phyloP scores from a whole-genome alignment of 2,113 vertebrate species.

The Anoplopoma fimbria region DNA sequence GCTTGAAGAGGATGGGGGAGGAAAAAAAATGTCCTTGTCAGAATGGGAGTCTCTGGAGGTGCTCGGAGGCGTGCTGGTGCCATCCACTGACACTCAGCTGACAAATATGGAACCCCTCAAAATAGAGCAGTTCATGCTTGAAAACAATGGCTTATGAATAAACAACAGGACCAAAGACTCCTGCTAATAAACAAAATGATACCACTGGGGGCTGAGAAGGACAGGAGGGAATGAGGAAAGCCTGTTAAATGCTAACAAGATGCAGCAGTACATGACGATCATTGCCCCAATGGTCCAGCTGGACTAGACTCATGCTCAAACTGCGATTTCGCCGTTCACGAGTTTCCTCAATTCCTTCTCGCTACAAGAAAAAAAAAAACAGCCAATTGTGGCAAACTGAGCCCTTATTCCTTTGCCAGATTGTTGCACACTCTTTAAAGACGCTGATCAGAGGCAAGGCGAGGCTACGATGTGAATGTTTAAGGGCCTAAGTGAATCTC shows the following conservation, averaged over 20 bases:
- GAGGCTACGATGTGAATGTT: constrained; percentile 8
- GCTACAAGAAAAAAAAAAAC: neutral
- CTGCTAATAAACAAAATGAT: constrained; percentile 79
- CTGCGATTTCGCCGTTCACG: neutral
- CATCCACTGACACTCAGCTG: constrained; percentile 92
- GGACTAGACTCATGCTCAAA: constrained; percentile 26
- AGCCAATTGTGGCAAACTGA: constrained; percentile 23
- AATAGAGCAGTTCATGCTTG: constrained; percentile 76
- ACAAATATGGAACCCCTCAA: constrained; percentile 87
- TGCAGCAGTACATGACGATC: constrained; percentile 30
- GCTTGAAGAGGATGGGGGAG: constrained; percentile 87
- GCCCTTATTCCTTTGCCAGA: constrained; percentile 43
- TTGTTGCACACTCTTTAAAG: constrained; percentile 28
- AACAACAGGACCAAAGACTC: constrained; percentile 71
- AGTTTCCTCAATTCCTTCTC: neutral
- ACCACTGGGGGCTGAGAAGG: constrained; percentile 61
- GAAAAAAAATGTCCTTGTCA: constrained; percentile 96
- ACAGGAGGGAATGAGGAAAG: constrained; percentile 19
- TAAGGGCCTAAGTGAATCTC: constrained; percentile 39
- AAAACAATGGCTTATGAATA: constrained; percentile 85
- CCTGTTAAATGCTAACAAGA: constrained; percentile 55
- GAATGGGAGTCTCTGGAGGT: constrained; percentile 90
- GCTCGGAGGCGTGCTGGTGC: constrained; percentile 88
- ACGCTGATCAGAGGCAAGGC: constrained; percentile 27
- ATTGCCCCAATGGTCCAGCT: neutral